Evolutionary conservation across 35 echinoderm and acorn worm species (phyloP).

Genomic region (Eucidaris tribuloides): DNA sequence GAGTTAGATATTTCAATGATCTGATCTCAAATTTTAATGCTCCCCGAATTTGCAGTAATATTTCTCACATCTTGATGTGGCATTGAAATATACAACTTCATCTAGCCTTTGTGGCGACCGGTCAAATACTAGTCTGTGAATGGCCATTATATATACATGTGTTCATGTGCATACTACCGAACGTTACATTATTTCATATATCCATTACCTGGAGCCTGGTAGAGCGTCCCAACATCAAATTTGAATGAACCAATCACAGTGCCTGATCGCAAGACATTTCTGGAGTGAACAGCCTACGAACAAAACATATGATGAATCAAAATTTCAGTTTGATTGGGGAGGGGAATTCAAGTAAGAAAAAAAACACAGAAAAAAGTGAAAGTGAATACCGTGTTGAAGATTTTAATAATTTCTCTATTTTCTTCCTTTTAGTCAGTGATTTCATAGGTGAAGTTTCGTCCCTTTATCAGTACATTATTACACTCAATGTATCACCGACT

Average conservation of each 20-base stretch:
- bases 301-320: neutral
- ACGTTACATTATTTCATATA: neutral
- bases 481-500: neutral
- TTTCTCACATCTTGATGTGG: too few species aligned
- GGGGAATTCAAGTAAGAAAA: neutral
- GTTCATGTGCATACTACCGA: neutral
- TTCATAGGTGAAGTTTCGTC: neutral
- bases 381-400: too few species aligned
- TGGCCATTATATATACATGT: too few species aligned
- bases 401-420: neutral
- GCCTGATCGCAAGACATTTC: slow-evolving; percentile 83
- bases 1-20: too few species aligned
- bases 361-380: neutral
- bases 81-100: too few species aligned
- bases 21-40: too few species aligned
- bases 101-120: too few species aligned
- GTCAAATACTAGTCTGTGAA: too few species aligned
- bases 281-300: slow-evolving; percentile 83
- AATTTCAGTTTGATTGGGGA: neutral
- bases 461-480: neutral
- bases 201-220: slow-evolving; percentile 80
- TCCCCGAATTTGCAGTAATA: too few species aligned
- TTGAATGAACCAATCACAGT: slow-evolving; percentile 91
- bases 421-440: neutral
- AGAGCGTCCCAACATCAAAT: slow-evolving; percentile 95